Evolutionary conservation across 1,140 invertebrate genomes (phyloP).

Genomic region (Centruroides sculpturatus): DNA sequence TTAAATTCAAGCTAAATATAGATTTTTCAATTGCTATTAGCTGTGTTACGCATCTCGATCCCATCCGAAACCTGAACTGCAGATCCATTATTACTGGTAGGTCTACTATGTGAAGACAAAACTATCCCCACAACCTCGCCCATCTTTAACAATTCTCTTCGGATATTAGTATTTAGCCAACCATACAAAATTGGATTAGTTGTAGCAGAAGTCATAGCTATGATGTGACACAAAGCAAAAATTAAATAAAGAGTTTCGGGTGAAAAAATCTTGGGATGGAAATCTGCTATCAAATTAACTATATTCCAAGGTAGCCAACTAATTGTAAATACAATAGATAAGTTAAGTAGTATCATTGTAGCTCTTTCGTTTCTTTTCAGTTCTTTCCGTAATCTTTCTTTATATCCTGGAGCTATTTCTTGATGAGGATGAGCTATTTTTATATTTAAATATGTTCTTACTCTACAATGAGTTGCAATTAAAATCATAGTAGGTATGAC

Average conservation of each 20-base stretch:
- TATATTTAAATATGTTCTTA: slow-evolving; percentile 32
- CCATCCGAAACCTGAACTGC: no score
- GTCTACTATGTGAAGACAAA: no score
- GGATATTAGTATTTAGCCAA: slow-evolving; percentile 38
- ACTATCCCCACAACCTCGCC: no score
- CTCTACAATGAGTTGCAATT: slow-evolving; percentile 35
- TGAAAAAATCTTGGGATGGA: slow-evolving; percentile 21
- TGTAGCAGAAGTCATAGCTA: slow-evolving; percentile 40
- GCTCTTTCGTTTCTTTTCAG: slow-evolving; percentile 37
- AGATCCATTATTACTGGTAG: no score
- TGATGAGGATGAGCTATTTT: slow-evolving; percentile 2
- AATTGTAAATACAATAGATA: slow-evolving; percentile 26
- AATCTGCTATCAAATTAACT: slow-evolving; percentile 36
- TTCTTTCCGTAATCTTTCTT: slow-evolving; percentile 21
- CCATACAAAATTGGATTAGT: slow-evolving; percentile 41
- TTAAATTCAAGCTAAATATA: no score
- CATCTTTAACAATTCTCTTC: slow-evolving; percentile 24
- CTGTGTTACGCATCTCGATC: no score
- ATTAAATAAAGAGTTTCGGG: slow-evolving; percentile 30
- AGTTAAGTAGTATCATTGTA: slow-evolving; percentile 27
- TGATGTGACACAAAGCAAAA: slow-evolving; percentile 39
- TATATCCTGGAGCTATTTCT: background rate
- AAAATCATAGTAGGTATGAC: slow-evolving; percentile 40
- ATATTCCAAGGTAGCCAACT: slow-evolving; percentile 39
- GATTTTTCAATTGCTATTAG: no score